These are phyloP conservation scores for Nipponia nippon DNA, from an alignment of 2,113 vertebrate species.

Conservation along the genomic window DNA sequence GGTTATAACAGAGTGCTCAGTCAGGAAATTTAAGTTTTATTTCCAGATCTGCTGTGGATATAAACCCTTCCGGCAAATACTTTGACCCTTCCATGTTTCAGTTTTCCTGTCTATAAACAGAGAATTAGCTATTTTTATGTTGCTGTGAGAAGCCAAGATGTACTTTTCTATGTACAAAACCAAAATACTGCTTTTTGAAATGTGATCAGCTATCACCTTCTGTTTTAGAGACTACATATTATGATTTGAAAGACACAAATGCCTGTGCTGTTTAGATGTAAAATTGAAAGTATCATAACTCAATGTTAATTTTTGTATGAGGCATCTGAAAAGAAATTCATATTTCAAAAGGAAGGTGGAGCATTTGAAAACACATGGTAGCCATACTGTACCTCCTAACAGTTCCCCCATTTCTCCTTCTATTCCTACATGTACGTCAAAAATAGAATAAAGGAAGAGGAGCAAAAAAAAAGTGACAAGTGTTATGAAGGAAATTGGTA, in stretches of 20 bases:
- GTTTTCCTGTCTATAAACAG: background rate
- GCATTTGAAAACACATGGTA: background rate
- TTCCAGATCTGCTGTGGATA: background rate
- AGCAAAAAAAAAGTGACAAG: background rate
- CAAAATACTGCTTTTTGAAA: background rate
- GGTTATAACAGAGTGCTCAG: background rate
- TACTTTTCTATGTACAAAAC: background rate
- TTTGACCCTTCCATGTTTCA: background rate
- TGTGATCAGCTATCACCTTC: background rate
- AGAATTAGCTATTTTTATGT: background rate
- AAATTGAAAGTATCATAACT: background rate
- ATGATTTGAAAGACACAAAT: background rate
- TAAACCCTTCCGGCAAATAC: background rate
- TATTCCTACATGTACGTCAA: background rate
- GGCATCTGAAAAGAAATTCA: background rate
- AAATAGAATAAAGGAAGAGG: background rate
- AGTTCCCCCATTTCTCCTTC: background rate
- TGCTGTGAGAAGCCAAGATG: background rate
- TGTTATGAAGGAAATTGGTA: background rate
- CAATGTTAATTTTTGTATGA: background rate
- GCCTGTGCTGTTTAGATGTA: background rate
- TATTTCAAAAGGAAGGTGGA: background rate
- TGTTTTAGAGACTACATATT: background rate
- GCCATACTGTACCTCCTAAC: background rate
- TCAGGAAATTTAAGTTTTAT: background rate